Evolutionary conservation across 2,888 invertebrate genomes (phyloP).

Genomic region (Aspidiotus rigidus): DNA sequence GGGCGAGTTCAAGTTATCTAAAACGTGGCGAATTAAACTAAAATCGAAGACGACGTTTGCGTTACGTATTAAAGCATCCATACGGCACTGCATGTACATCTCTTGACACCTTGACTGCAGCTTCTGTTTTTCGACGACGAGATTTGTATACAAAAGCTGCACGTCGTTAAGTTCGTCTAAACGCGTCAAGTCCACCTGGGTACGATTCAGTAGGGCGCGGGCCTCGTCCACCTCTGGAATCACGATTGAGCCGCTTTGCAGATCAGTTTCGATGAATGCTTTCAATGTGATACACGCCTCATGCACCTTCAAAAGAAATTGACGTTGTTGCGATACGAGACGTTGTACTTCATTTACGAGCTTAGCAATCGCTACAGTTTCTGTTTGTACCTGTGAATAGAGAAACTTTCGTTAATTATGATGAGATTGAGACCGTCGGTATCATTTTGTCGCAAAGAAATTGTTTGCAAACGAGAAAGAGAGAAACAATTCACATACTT

Average conservation of each 20-base stretch:
- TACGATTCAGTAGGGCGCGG: slow-evolving; percentile 53
- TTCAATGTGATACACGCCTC: slow-evolving; percentile 66
- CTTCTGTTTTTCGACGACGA: slow-evolving; percentile 57
- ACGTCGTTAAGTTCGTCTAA: slow-evolving; percentile 54
- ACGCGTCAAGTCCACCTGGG: slow-evolving; percentile 52
- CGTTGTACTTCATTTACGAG: slow-evolving; percentile 61
- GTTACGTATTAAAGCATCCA: slow-evolving; percentile 60
- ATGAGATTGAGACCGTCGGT: background rate
- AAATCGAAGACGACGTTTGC: slow-evolving; percentile 60
- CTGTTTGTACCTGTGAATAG: slow-evolving; percentile 49
- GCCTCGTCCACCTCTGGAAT: slow-evolving; percentile 57
- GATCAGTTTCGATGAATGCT: slow-evolving; percentile 64
- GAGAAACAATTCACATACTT: slow-evolving; percentile 43
- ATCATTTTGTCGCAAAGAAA: background rate
- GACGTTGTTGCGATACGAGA: slow-evolving; percentile 59
- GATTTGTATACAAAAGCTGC: slow-evolving; percentile 52
- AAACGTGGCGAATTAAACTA: slow-evolving; percentile 56
- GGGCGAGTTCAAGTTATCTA: slow-evolving; percentile 54
- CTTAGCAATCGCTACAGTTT: slow-evolving; percentile 59
- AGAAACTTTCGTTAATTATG: background rate
- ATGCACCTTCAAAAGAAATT: slow-evolving; percentile 60
- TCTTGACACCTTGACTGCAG: slow-evolving; percentile 56
- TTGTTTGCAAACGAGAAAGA: background rate
- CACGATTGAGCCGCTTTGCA: slow-evolving; percentile 58
- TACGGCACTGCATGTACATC: slow-evolving; percentile 60